Conservation (phyloP, 2,113 vertebrate genomes). For the Podarcis muralis region DNA sequence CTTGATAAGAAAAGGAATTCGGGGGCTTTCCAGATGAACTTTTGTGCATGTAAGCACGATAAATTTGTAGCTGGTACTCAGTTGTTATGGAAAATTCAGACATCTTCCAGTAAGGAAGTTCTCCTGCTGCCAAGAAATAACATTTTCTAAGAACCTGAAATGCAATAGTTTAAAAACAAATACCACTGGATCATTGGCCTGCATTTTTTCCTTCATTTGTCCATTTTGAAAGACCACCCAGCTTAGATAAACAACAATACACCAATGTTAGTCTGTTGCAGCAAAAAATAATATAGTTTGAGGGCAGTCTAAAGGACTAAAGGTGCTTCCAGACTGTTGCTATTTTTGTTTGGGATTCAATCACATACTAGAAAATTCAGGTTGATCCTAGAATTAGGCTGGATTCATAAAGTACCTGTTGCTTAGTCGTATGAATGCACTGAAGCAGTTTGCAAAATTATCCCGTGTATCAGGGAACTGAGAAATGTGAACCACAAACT, state of each 20-base stretch:
- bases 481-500: background rate
- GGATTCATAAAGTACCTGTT: background rate
- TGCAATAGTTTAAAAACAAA: background rate
- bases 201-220: background rate
- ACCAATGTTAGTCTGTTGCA: background rate
- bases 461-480: background rate
- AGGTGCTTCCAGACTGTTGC: no score
- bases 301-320: background rate
- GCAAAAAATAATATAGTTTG: background rate
- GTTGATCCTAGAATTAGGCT: no score
- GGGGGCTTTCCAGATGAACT: background rate
- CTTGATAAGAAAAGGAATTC: conserved; percentile 15
- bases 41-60: background rate
- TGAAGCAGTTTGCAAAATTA: background rate
- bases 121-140: background rate
- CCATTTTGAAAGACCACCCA: background rate
- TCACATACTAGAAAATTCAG: no score
- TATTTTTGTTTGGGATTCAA: no score
- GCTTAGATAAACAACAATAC: background rate
- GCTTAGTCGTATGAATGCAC: background rate
- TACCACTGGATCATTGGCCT: background rate
- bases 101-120: background rate
- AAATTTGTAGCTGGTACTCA: background rate
- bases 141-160: background rate
- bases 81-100: background rate